Base-by-base conservation (phyloP, 37 sponge, comb jelly and placozoan species). In the Cliona cf. orientalis region DNA sequence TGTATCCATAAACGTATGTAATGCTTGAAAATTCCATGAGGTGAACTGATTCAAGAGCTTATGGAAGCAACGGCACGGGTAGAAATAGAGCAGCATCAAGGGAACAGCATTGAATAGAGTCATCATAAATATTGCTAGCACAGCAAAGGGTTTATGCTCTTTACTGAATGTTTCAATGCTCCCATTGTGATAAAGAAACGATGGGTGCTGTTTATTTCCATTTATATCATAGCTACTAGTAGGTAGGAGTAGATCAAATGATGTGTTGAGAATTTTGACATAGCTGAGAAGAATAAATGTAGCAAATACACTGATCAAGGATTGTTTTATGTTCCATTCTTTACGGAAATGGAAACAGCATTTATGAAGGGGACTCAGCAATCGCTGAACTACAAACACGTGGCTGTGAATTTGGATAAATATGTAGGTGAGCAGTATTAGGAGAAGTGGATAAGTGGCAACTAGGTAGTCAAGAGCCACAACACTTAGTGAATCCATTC, bases 1-100 rank as follows among this genome's bases (percentile, higher is more conserved):
- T 3, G 63, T 28, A 28, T 76, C 76, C 76, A 76, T 76, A 44
- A 76, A 76, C 5, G n/a, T 76, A 6, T 60, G 61, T 25, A 76
- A 64, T 2, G 38, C 2, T 39, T 41, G 63, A 35, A 5, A 38
- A 5, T 56, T 59, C 6, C 26, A 37, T 11, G 36, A 9, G 38
- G 6, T 3, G n/a, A 44, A 71, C 25, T 45, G 58, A 60, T 79
- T 68, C 7, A 67, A 57, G 22, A 79, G 6, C 37, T 37, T 65
- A 5, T 79, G 80, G 56, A 79, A 67, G n/a, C 41, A 66, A 7
- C 39, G 38, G 29, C 55, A 79, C 4, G 68, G 80, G 33, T 79
- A 79, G 19, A 66, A 42, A n/a, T 9, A 3, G 7, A 79, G 29
- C 19, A 79, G 41, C 1, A 79, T 11, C 2, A 68, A 19, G 3